Percentiles rank a stretch among this genome's conserved stretches.
phyloP scores from a whole-genome alignment of 2,888 invertebrate species.

The Lithophane socia region DNA sequence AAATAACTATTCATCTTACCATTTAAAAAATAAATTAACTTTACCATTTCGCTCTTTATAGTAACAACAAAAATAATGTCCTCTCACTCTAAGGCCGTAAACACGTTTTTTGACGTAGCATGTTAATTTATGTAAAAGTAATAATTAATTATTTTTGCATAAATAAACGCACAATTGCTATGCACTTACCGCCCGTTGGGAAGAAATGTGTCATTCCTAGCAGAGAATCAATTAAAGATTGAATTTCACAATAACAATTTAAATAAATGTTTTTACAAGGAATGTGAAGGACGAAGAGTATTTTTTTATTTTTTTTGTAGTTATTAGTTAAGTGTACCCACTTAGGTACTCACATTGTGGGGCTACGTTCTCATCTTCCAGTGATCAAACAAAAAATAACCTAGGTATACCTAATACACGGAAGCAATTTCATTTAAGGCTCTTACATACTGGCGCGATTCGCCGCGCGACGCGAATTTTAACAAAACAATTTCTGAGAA shows the following conservation, averaged over 20 bases:
- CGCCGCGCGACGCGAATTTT: too few relatives aligned
- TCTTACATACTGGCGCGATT: too few relatives aligned
- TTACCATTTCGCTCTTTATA: neutral
- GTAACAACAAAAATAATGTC: conserved; percentile 23
- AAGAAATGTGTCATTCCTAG: conserved; percentile 19
- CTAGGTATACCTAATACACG: neutral
- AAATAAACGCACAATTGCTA: neutral
- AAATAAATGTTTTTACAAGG: neutral
- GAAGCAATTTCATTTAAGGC: too few relatives aligned
- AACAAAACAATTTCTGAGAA: too few relatives aligned
- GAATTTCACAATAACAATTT: conserved; percentile 3
- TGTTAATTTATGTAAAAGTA: conserved; percentile 17
- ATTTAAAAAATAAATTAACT: neutral
- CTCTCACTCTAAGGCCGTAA: conserved; percentile 3
- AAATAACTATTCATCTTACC: too few relatives aligned
- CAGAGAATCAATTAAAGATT: conserved; percentile 1
- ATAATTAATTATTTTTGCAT: conserved; percentile 21
- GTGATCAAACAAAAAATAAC: neutral
- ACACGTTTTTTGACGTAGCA: conserved; percentile 19
- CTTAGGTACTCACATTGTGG: neutral
- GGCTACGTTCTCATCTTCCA: too few relatives aligned
- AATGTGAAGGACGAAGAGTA: neutral
- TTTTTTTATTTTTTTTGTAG: neutral
- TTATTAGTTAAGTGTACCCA: too few relatives aligned
- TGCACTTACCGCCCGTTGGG: neutral